These are phyloP conservation scores for Ptychobarbus kaznakovi DNA, from an alignment of 2,797 vertebrate genomes.

Conservation along the genomic window DNA sequence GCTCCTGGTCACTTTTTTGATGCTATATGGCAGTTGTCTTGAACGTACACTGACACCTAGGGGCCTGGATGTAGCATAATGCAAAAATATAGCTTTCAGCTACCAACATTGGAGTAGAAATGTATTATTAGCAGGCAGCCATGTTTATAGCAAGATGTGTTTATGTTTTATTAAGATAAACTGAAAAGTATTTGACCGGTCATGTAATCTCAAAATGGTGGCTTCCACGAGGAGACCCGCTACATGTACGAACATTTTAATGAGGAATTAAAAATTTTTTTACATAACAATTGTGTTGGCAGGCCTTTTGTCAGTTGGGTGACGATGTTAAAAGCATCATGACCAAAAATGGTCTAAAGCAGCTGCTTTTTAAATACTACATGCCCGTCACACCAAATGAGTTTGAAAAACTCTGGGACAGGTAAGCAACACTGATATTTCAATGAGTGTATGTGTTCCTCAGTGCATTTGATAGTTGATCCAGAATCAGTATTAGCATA, in stretches of 20 bases:
- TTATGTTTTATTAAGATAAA: not conserved
- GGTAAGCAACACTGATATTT: conserved; percentile 63
- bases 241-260: not conserved
- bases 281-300: not conserved
- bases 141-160: not conserved
- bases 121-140: not conserved
- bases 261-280: not conserved
- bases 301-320: conserved; percentile 75
- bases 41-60: not conserved
- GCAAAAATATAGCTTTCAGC: not conserved
- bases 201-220: not conserved
- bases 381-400: conserved; percentile 75
- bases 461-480: conserved; percentile 10
- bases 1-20: not conserved
- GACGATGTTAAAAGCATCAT: conserved; percentile 70
- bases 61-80: not conserved
- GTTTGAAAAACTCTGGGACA: conserved; percentile 80
- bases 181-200: not conserved
- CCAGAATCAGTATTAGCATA: not conserved
- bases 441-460: not conserved
- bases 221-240: not conserved
- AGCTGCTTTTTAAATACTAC: conserved; percentile 70
- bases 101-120: not conserved
- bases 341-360: conserved; percentile 72
- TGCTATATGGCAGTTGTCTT: not conserved